These are phyloP conservation scores for Drosophila multiciliata DNA, from an alignment of 2,888 invertebrate species.

Conservation along the genomic window DNA sequence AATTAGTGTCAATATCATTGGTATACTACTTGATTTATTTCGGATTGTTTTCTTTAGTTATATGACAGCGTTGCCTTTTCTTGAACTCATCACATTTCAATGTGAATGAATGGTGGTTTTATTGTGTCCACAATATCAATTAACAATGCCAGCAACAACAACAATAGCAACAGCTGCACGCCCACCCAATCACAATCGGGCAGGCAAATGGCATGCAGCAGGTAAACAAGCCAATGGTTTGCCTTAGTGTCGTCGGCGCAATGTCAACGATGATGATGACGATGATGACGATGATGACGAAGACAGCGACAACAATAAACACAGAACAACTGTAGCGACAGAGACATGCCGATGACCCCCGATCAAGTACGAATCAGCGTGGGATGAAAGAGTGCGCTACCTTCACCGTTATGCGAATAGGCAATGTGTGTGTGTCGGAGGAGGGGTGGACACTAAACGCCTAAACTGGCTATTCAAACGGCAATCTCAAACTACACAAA, in stretches of 20 bases:
- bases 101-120: constrained; percentile 41
- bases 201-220: constrained; percentile 6
- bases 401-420: constrained; percentile 43
- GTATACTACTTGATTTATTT: constrained; percentile 26
- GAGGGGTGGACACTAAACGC: neutral
- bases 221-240: constrained; percentile 68
- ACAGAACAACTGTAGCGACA: constrained; percentile 22
- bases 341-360: constrained; percentile 62
- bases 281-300: constrained; percentile 31
- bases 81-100: constrained; percentile 58
- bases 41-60: constrained; percentile 7
- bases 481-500: neutral
- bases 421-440: constrained; percentile 3
- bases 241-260: constrained; percentile 58
- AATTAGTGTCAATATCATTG: constrained; percentile 49
- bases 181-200: constrained; percentile 45
- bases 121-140: constrained; percentile 67
- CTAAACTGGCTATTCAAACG: neutral
- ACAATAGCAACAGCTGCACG: constrained; percentile 33
- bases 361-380: constrained; percentile 59
- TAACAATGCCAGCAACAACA: constrained; percentile 47
- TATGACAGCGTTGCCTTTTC: constrained; percentile 33
- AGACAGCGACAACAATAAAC: constrained; percentile 21
- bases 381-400: constrained; percentile 14
- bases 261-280: constrained; percentile 48